phyloP scores from a whole-genome alignment of 2,113 vertebrate species.

The Phylloscopus trochiloides region DNA sequence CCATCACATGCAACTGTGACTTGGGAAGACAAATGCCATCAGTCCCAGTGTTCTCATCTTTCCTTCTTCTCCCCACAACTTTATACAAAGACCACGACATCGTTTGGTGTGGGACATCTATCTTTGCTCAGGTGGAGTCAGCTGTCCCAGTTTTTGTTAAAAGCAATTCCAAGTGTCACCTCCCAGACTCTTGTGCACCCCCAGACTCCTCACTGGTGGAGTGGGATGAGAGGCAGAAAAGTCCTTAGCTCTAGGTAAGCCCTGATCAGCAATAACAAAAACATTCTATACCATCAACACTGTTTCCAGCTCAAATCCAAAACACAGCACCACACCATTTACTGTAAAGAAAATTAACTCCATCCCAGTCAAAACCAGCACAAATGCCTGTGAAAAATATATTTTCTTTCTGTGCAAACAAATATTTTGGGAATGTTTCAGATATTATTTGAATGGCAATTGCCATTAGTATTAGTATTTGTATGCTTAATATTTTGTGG shows the following conservation, averaged over 20 bases:
- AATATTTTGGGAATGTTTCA: neutral
- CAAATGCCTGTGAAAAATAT: neutral
- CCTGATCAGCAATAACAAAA: neutral
- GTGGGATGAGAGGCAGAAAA: neutral
- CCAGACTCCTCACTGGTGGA: rapidly evolving
- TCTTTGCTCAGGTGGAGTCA: neutral
- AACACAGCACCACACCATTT: neutral
- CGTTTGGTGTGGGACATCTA: neutral
- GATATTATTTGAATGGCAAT: neutral
- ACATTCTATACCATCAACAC: neutral
- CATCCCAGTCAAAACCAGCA: neutral
- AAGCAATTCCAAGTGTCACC: neutral
- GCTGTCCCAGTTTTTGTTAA: neutral
- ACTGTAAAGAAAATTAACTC: neutral
- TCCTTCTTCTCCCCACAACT: neutral
- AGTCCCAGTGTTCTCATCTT: neutral
- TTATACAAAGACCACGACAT: neutral
- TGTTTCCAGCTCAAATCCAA: neutral
- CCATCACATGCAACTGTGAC: rapidly evolving
- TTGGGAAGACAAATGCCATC: neutral
- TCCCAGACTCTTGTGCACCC: neutral
- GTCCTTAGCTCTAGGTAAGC: neutral
- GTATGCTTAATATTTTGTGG: neutral
- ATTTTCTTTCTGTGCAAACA: neutral
- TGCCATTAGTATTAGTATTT: neutral